Conservation (phyloP, 2,888 invertebrate genomes). For the Unio delphinus region DNA sequence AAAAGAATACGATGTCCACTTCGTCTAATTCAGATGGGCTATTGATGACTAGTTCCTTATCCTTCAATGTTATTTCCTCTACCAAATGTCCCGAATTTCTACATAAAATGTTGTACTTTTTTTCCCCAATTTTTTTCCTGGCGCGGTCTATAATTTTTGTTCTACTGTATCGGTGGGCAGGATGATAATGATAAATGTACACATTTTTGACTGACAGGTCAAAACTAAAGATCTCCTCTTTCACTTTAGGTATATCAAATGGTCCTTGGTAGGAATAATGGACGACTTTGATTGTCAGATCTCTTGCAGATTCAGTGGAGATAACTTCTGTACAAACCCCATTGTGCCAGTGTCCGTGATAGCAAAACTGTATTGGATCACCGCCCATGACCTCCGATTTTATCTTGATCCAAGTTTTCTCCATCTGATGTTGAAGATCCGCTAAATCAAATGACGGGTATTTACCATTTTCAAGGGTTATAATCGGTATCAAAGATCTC, state of each 20-base stretch:
- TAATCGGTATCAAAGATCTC: conserved; percentile 5
- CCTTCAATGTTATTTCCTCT: conserved; percentile 13
- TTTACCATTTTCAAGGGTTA: neutral
- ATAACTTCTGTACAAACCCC: conserved; percentile 14
- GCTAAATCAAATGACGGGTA: no score
- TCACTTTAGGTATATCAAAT: neutral
- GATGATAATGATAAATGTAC: conserved; percentile 18
- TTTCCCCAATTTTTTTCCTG: conserved; percentile 10
- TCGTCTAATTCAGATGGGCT: conserved; percentile 6
- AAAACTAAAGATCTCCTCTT: conserved; percentile 11
- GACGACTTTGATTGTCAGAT: conserved; percentile 10
- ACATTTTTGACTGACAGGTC: conserved; percentile 11
- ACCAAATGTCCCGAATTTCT: conserved; percentile 12
- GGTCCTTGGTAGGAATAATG: conserved; percentile 10
- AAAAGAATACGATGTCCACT: conserved; percentile 11
- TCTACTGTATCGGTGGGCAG: conserved; percentile 8
- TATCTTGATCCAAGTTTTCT: conserved; percentile 10
- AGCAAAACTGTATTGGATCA: conserved; percentile 13
- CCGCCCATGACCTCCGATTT: conserved; percentile 13
- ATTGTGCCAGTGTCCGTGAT: conserved; percentile 11
- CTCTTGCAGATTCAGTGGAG: neutral
- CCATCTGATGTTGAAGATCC: neutral
- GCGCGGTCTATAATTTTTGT: conserved; percentile 14
- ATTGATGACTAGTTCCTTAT: neutral
- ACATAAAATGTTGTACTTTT: conserved; percentile 5